Base-by-base conservation (phyloP, 2,888 invertebrate genomes). In the Dioctria rufipes region DNA sequence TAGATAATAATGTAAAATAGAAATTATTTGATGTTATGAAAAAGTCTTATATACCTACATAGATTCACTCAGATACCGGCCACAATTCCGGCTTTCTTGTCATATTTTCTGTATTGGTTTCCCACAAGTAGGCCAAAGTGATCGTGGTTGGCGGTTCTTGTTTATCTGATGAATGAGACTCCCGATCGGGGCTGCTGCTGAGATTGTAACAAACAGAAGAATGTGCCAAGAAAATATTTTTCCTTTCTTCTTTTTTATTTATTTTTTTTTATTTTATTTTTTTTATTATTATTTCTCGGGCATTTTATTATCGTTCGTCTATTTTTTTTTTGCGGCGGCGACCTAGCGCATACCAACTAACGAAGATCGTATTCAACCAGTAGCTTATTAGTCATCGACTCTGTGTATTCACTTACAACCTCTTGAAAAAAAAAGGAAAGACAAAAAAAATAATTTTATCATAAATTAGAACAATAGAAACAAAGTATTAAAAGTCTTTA, bases 131-230 rank as follows among this genome's bases (percentile, higher is more conserved):
- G 58, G 58, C 58, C 58, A 58, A 58, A 58, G 58, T 13, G 11
- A 58, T 58, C 58, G 58, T 11, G 8, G 11, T 58, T 58, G 8
- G 58, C 58, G 58, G 25, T 58, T 8, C 58, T 58, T 58, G 58
- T 58, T 58, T 58, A 58, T 58, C 58, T 58, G 58, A 13, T 58
- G 58, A 58, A 58, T 58, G 58, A 58, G 58, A 58, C 25, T 13
- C 25, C 58, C 58, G 11, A 58, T 46, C 46, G 46, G 46, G 25
- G 5, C 58, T 5, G n/a, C 58, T 11, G 58, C 58, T 11, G 25
- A 58, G 58, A 58, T 58, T 58, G 58, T 11, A 8, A 58, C 58
- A 58, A 58, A 58, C 11, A 58, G n/a, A 58, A 13, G 58, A 58
- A 58, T 58, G 11, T 58, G 58, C 58, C 58, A 58, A 58, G 58